Evolutionary conservation across 2,797 vertebrate species (phyloP).

Genomic region (Emys orbicularis): DNA sequence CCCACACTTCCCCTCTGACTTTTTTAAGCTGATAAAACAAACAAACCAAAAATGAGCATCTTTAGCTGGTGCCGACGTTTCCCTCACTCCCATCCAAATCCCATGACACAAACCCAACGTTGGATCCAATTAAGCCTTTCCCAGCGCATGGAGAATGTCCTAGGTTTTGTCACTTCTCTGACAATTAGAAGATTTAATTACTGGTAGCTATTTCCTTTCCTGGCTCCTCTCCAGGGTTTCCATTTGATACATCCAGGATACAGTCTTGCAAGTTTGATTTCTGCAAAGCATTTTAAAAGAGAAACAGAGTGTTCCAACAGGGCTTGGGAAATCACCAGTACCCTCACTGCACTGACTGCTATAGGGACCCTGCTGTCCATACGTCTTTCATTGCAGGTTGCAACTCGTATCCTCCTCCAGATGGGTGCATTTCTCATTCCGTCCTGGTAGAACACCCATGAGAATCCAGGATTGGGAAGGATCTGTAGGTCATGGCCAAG

Average conservation of each 20-base stretch:
- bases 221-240: slow-evolving; percentile 64
- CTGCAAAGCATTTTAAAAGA: neutral
- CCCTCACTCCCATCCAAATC: fast-evolving
- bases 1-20: neutral
- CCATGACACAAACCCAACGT: fast-evolving
- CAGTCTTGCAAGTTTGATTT: slow-evolving; percentile 43
- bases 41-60: neutral
- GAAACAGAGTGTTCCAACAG: slow-evolving; percentile 23
- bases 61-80: neutral
- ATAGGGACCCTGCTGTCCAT: neutral
- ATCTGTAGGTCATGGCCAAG: neutral
- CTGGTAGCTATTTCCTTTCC: slow-evolving; percentile 52
- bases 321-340: neutral
- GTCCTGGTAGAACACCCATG: neutral
- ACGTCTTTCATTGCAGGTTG: neutral
- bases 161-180: slow-evolving; percentile 47
- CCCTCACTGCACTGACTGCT: neutral
- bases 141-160: neutral
- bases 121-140: neutral
- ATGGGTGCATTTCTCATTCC: neutral
- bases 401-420: neutral
- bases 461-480: neutral
- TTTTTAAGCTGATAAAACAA: neutral
- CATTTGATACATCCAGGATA: neutral
- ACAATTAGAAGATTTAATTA: neutral